Percentiles rank a stretch among this genome's conserved stretches.
phyloP scores from a whole-genome alignment of 2,888 invertebrate species.

The Furcula furcula region DNA sequence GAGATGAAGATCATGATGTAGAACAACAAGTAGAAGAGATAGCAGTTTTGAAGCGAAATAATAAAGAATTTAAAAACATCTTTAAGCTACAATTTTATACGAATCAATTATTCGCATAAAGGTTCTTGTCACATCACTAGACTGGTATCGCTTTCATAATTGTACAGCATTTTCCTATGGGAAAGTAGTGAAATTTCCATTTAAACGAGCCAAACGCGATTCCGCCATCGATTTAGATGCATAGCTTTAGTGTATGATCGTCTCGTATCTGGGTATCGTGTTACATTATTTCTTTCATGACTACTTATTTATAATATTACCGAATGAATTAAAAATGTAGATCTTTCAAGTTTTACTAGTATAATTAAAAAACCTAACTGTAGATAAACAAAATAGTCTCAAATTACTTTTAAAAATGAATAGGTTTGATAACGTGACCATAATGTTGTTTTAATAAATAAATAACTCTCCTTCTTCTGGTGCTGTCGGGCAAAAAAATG shows the following conservation, averaged over 20 bases:
- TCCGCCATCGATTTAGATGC: constrained; percentile 9
- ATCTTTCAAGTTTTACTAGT: too few species aligned
- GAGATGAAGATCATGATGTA: too few species aligned
- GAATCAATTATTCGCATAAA: constrained; percentile 12
- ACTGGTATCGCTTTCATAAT: constrained; percentile 25
- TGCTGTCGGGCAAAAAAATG: too few species aligned
- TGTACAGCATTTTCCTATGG: constrained; percentile 42
- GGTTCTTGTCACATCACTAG: constrained; percentile 14
- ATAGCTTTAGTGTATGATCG: constrained; percentile 3
- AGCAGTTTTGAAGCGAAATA: neutral
- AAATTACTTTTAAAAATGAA: too few species aligned
- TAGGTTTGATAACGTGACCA: too few species aligned
- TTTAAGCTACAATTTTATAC: neutral
- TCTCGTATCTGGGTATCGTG: neutral
- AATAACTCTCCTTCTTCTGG: too few species aligned
- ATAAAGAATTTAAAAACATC: neutral
- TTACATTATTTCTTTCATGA: neutral
- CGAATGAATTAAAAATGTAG: too few species aligned
- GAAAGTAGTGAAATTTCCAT: constrained; percentile 42
- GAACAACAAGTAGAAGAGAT: too few species aligned
- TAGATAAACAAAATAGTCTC: too few species aligned
- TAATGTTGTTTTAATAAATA: too few species aligned
- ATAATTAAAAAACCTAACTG: too few species aligned
- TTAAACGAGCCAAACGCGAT: constrained; percentile 29
- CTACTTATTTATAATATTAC: neutral